Evolutionary conservation across 2,113 vertebrate genomes (phyloP).

Genomic region (Tetrax tetrax): DNA sequence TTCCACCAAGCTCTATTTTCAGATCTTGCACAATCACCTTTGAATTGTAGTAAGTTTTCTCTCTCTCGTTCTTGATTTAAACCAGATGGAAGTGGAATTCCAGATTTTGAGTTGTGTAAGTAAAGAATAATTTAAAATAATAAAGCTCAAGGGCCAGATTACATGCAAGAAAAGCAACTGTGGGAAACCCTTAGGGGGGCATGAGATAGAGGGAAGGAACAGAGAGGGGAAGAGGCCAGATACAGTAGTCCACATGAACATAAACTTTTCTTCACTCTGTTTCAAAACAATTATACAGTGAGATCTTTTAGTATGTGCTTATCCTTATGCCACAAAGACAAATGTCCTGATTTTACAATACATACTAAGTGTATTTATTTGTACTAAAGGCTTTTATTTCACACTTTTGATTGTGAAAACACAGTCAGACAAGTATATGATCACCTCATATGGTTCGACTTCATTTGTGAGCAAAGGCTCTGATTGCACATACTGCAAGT

Average conservation of each 20-base stretch:
- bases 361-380: background rate
- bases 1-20: background rate
- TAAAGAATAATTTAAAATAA: slow-evolving; percentile 48
- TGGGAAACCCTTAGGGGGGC: background rate
- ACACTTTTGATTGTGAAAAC: background rate
- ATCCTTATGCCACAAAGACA: background rate
- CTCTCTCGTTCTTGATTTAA: slow-evolving; percentile 19
- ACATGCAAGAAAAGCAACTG: background rate
- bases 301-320: background rate
- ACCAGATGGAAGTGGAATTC: slow-evolving; percentile 50
- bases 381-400: background rate
- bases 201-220: background rate
- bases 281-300: background rate
- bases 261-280: background rate
- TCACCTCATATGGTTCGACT: accelerated
- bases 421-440: background rate
- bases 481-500: background rate
- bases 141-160: slow-evolving; percentile 45
- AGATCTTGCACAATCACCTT: background rate
- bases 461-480: background rate
- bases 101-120: slow-evolving; percentile 20
- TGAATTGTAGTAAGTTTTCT: slow-evolving; percentile 1
- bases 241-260: background rate
- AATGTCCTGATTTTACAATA: background rate
- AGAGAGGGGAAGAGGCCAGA: background rate